These are phyloP conservation scores for Chrysopilus asiliformis DNA, from an alignment of 2,888 invertebrate genomes.

Conservation along the genomic window DNA sequence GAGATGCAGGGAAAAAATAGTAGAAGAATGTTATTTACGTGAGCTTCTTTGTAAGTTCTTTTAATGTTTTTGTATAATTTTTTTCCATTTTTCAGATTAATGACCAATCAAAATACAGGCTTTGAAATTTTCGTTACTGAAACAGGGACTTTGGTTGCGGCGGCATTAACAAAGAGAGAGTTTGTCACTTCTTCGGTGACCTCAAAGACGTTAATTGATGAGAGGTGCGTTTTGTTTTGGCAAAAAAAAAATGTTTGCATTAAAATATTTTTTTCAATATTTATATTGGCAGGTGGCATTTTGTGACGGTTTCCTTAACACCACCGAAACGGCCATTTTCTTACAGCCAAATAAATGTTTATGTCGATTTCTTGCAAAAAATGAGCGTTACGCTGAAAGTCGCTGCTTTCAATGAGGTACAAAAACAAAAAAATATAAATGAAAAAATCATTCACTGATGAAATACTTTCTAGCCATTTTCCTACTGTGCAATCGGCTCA, in stretches of 20 bases:
- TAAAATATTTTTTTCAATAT: constrained; percentile 3
- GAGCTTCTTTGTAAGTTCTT: constrained; percentile 13
- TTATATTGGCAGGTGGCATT: constrained; percentile 45
- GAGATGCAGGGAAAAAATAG: constrained; percentile 18
- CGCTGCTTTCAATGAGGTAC: constrained; percentile 43
- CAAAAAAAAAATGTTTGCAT: not conserved
- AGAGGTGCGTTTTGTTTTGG: constrained; percentile 13
- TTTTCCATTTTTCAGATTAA: constrained; percentile 32
- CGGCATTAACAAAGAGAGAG: constrained; percentile 43
- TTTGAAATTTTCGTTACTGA: constrained; percentile 46
- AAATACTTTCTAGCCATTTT: constrained; percentile 28
- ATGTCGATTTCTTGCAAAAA: constrained; percentile 43
- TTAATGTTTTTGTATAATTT: not conserved
- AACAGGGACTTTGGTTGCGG: constrained; percentile 42
- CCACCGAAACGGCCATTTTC: constrained; percentile 43
- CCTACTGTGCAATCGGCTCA: constrained; percentile 36
- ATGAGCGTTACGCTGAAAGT: constrained; percentile 42
- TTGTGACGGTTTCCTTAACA: constrained; percentile 38
- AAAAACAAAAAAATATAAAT: no score
- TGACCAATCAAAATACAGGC: constrained; percentile 39
- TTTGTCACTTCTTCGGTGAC: constrained; percentile 41
- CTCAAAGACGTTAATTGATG: constrained; percentile 32
- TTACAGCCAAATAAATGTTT: constrained; percentile 44
- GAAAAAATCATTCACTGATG: no score
- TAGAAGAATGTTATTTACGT: constrained; percentile 41